These are phyloP conservation scores for Mythimna loreyi DNA, from an alignment of 2,888 invertebrate species.

Conservation along the genomic window DNA sequence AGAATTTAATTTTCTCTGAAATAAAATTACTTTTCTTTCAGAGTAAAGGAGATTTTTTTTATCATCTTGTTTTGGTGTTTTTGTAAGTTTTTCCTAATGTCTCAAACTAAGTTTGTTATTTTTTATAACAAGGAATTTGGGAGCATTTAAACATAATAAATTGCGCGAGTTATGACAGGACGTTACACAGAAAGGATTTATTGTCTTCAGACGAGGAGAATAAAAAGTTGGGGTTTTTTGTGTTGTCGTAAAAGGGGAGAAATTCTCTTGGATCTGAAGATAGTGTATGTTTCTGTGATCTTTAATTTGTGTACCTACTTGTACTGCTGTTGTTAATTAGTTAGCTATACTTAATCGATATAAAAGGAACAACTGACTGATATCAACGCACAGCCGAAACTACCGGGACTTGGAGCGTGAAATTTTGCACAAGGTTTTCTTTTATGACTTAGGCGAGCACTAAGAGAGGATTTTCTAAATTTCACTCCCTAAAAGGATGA, in stretches of 20 bases:
- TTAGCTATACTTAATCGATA: too few species aligned
- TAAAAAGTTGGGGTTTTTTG: slow-evolving; percentile 21
- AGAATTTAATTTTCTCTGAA: slow-evolving; percentile 29
- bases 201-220: slow-evolving; percentile 19
- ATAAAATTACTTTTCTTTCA: neutral
- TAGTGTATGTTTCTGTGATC: neutral
- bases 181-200: slow-evolving; percentile 32
- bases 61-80: slow-evolving; percentile 31
- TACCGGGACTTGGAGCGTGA: too few species aligned
- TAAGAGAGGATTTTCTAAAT: too few species aligned
- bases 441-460: too few species aligned
- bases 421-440: too few species aligned
- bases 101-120: slow-evolving; percentile 50
- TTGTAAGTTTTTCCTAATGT: slow-evolving; percentile 29
- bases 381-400: too few species aligned
- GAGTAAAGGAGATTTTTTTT: slow-evolving; percentile 24
- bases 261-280: neutral
- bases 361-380: too few species aligned
- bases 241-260: slow-evolving; percentile 15
- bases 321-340: too few species aligned
- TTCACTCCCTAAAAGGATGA: too few species aligned
- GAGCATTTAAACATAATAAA: slow-evolving; percentile 52
- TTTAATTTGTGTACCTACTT: neutral
- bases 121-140: slow-evolving; percentile 44
- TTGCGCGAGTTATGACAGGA: slow-evolving; percentile 47